Evolutionary conservation across 2,888 invertebrate genomes (phyloP).

Genomic region (Megaustenia siamemsis): DNA sequence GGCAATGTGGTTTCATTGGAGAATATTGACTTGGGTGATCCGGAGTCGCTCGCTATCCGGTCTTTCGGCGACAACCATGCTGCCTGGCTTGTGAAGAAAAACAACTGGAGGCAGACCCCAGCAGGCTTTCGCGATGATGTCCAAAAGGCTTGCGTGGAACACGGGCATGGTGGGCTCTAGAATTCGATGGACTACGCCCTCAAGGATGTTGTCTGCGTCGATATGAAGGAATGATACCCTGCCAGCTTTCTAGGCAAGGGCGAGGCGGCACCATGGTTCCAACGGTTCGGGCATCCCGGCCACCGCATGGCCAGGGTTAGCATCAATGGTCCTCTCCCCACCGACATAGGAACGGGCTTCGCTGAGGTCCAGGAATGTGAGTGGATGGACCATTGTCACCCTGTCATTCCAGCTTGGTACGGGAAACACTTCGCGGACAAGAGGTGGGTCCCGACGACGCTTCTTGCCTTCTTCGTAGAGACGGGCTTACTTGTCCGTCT

Average conservation of each 20-base stretch:
- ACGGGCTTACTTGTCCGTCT: neutral
- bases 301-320: neutral
- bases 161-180: neutral
- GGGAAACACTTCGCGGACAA: slow-evolving; percentile 1
- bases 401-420: slow-evolving; percentile 7
- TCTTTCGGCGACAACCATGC: neutral
- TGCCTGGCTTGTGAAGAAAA: too few relatives aligned
- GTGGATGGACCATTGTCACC: neutral
- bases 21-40: too few relatives aligned
- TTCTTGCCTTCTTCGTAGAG: neutral
- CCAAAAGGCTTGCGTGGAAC: slow-evolving; percentile 24
- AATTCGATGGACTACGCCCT: slow-evolving; percentile 10
- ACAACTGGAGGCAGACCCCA: neutral
- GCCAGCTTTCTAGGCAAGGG: neutral
- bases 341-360: slow-evolving; percentile 7
- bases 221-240: neutral
- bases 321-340: neutral
- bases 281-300: neutral
- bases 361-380: slow-evolving; percentile 7
- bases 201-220: neutral
- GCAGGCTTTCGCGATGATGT: neutral
- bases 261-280: neutral
- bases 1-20: too few relatives aligned
- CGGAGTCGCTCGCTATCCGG: neutral
- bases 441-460: neutral